A percentile compares a stretch with the other conserved stretches of the same genome.
Conservation (phyloP, 1,140 invertebrate genomes). For the Anagrus nilaparvatae region DNA sequence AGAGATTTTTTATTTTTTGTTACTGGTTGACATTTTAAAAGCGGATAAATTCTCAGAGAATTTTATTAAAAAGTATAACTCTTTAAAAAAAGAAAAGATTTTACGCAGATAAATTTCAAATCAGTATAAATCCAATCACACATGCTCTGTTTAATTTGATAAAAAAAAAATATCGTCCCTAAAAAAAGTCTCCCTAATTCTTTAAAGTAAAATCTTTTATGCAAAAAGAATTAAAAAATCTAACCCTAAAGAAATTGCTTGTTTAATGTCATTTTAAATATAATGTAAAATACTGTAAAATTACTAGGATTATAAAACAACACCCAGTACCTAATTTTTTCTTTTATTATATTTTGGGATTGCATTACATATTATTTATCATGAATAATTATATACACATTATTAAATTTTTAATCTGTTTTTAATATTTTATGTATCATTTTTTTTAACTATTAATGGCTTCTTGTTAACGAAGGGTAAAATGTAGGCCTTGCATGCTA, state of each 20-base stretch:
- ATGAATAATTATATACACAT: too few species aligned
- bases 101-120: slow-evolving; percentile 41
- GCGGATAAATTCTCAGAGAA: too few species aligned
- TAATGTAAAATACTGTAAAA: slow-evolving; percentile 33
- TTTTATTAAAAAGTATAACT: background rate
- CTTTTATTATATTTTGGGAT: slow-evolving; percentile 5
- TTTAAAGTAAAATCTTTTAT: too few species aligned
- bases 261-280: slow-evolving; percentile 31
- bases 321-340: slow-evolving; percentile 5
- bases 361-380: too few species aligned
- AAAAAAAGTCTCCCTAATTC: slow-evolving; percentile 19
- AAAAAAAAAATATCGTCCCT: slow-evolving; percentile 10
- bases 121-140: slow-evolving; percentile 38
- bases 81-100: slow-evolving; percentile 22
- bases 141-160: slow-evolving; percentile 31
- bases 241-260: slow-evolving; percentile 12
- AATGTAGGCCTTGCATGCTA: too few species aligned
- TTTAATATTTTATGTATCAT: too few species aligned
- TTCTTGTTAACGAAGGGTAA: too few species aligned
- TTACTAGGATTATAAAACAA: slow-evolving; percentile 23
- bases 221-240: too few species aligned
- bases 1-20: too few species aligned
- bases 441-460: too few species aligned
- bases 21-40: too few species aligned
- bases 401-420: too few species aligned